Evolutionary conservation across 2,888 invertebrate species (phyloP).

Genomic region (Luperina nickerlii): DNA sequence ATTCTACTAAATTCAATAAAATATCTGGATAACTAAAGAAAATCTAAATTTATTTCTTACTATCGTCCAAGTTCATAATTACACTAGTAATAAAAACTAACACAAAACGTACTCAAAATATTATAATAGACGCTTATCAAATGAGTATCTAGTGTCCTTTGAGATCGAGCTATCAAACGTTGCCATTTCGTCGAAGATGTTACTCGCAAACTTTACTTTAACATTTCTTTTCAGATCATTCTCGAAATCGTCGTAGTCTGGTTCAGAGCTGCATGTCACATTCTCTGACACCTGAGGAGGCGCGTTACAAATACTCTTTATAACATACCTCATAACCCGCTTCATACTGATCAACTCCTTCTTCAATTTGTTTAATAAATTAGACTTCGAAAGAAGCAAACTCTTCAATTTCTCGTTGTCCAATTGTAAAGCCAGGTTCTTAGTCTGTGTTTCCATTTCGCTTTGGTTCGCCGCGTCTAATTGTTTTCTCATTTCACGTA

Average conservation of each 20-base stretch:
- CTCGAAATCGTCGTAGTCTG: slow-evolving; percentile 79
- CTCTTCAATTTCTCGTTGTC: slow-evolving; percentile 83
- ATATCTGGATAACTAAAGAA: neutral
- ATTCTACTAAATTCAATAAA: slow-evolving; percentile 9
- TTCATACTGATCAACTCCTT: slow-evolving; percentile 79
- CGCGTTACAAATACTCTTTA: slow-evolving; percentile 74
- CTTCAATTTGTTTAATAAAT: slow-evolving; percentile 76
- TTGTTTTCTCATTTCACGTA: slow-evolving; percentile 80
- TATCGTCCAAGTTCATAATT: slow-evolving; percentile 42
- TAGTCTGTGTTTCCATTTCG: slow-evolving; percentile 75
- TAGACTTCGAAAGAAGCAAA: slow-evolving; percentile 78
- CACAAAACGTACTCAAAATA: slow-evolving; percentile 53
- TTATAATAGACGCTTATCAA: slow-evolving; percentile 59
- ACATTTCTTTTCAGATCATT: slow-evolving; percentile 72
- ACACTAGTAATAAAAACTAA: slow-evolving; percentile 38
- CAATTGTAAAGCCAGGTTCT: slow-evolving; percentile 75
- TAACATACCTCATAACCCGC: slow-evolving; percentile 76
- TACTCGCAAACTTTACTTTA: slow-evolving; percentile 65
- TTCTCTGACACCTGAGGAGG: slow-evolving; percentile 66
- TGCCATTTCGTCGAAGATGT: slow-evolving; percentile 62
- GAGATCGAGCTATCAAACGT: slow-evolving; percentile 75
- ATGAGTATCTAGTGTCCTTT: slow-evolving; percentile 68
- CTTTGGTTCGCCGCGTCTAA: slow-evolving; percentile 74
- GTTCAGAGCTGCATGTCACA: slow-evolving; percentile 69
- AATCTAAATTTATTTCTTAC: slow-evolving; percentile 48